Base-by-base conservation (phyloP, 2,797 vertebrate species). In the Molothrus aeneus region DNA sequence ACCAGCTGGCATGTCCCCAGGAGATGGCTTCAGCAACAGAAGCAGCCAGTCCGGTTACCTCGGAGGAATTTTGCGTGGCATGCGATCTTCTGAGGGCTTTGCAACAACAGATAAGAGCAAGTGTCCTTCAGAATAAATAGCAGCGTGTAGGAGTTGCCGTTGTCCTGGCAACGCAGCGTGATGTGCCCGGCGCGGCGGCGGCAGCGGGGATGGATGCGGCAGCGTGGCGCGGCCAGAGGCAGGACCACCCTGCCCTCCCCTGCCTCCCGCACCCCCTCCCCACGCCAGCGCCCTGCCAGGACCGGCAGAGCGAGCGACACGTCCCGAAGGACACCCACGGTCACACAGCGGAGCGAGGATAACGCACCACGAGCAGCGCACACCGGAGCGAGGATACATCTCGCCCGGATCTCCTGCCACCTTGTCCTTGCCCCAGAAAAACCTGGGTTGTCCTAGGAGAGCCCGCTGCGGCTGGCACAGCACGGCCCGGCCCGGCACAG, bases 81-180 rank as follows among this genome's bases (percentile, higher is more conserved):
- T 83, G 70, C 96, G 72, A 75, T 93, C 95, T 83, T 91, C 78
- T 5, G 90, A 96, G 96, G 97, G 93, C 85, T 93, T 57, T 92
- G 77, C 91, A 82, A 80, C 69, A 87, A 90, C 91, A 90, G 94
- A 90, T 74, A 92, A 80, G 92, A 92, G 94, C 95, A 95, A 96
- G 93, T 92, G 93, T 95, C 96, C 95, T 92, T 96, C 95, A 92
- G 88, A 95, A 95, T 96, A 97, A 96, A 94, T 81, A 88, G 95
- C 72, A 91, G 92, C 53, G 84, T 95, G 96, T 96, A 96, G 97
- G 98, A 96, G 86, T 97, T 94, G 96, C 82, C 64, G 98, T 98
- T 96, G 97, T 95, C 98, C 21, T 71, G 97, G 98, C 97, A 97
- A 98, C 98, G 42, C 94, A 77, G 96, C 88, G 40, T 74, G 66